phyloP scores from a whole-genome alignment of 1,140 invertebrate genomes.

The Cherax destructor region DNA sequence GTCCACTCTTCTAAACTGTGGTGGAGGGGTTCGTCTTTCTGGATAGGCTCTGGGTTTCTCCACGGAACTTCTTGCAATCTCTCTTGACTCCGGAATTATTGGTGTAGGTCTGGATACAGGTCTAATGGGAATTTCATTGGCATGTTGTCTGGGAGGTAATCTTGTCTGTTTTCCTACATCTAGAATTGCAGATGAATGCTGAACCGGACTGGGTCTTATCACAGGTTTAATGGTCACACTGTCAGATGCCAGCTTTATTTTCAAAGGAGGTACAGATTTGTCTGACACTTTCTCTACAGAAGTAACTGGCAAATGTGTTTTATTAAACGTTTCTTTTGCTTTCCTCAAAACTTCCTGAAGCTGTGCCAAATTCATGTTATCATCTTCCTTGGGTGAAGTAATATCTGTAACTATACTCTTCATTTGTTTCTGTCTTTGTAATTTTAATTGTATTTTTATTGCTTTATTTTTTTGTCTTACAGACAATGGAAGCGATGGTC shows the following conservation, averaged over 20 bases:
- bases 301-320: not conserved
- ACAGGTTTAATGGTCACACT: constrained; percentile 59
- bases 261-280: constrained; percentile 55
- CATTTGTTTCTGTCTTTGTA: constrained; percentile 54
- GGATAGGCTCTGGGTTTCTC: constrained; percentile 8
- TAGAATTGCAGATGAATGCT: not conserved
- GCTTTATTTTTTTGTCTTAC: constrained; percentile 61
- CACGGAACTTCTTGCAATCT: not conserved
- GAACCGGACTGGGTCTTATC: constrained; percentile 9
- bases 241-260: constrained; percentile 57
- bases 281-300: not conserved
- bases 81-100: not conserved
- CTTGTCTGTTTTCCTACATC: not conserved
- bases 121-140: not conserved
- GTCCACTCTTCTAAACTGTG: constrained; percentile 27
- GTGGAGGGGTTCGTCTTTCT: constrained; percentile 17
- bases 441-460: constrained; percentile 53
- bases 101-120: not conserved
- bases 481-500: constrained; percentile 40
- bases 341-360: constrained; percentile 28
- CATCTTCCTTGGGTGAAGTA: constrained; percentile 11
- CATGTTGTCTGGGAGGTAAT: not conserved
- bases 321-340: constrained; percentile 17
- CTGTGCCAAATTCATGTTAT: constrained; percentile 43
- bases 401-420: not conserved